Evolutionary conservation across 2,113 vertebrate species (phyloP).

Genomic region (Acrocephalus kingi): DNA sequence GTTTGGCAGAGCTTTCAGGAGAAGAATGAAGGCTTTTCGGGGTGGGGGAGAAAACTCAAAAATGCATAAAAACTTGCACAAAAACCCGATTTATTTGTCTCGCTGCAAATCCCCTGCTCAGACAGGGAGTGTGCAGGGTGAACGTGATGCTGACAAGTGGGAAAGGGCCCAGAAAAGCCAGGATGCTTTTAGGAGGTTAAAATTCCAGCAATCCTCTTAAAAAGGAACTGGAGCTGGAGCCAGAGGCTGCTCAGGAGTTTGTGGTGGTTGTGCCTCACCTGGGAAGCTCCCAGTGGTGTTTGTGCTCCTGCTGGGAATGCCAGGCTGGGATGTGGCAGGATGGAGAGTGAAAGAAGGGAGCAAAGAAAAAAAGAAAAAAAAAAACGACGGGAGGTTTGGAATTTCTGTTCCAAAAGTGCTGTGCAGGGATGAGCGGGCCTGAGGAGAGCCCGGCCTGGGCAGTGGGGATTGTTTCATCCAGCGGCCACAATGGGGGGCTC

Average conservation of each 20-base stretch:
- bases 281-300: background rate
- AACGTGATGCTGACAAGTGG: background rate
- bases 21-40: slow-evolving; percentile 48
- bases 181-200: background rate
- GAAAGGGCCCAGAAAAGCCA: background rate
- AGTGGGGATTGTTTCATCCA: background rate
- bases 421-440: background rate
- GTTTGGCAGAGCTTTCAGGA: slow-evolving; percentile 65
- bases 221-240: background rate
- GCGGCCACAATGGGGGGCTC: fast-evolving
- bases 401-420: fast-evolving
- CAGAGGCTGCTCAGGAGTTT: background rate
- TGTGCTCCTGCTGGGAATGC: background rate
- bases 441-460: background rate
- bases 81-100: background rate
- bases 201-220: background rate
- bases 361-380: background rate
- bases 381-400: background rate
- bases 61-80: slow-evolving; percentile 9
- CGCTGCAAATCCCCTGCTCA: background rate
- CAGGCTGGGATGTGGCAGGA: background rate
- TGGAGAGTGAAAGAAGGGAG: too few species aligned
- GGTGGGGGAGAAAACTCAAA: background rate
- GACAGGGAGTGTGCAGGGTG: background rate
- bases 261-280: background rate